Percentiles rank a stretch among this genome's conserved stretches.
phyloP scores from a whole-genome alignment of 2,888 invertebrate species.

The Agrotis clavis region DNA sequence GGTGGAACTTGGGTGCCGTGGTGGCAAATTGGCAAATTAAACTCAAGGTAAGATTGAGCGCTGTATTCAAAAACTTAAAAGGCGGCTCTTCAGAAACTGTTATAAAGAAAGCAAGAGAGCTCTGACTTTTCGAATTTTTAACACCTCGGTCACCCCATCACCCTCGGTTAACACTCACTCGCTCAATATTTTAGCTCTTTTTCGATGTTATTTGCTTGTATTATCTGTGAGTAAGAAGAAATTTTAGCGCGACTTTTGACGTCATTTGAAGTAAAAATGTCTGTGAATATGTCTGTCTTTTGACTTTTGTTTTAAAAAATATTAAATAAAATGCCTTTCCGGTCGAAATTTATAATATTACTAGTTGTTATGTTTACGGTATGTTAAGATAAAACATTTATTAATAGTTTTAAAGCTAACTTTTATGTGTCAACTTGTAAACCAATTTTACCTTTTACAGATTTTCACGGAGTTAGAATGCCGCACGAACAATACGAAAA shows the following conservation, averaged over 20 bases:
- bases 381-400: conserved; percentile 4
- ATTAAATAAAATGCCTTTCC: conserved; percentile 39
- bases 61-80: background rate
- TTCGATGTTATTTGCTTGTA: no score
- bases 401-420: background rate
- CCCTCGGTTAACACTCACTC: no score
- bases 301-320: conserved; percentile 25
- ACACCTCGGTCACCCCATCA: no score
- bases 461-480: conserved; percentile 57
- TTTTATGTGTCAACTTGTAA: background rate
- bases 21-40: no score
- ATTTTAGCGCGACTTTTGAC: conserved; percentile 38
- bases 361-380: conserved; percentile 46
- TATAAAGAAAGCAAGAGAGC: no score
- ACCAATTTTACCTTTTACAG: conserved; percentile 28
- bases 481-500: conserved; percentile 36
- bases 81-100: no score
- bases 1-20: no score
- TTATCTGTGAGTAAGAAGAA: background rate
- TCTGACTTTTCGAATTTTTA: no score
- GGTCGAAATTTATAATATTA: conserved; percentile 38
- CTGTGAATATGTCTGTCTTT: conserved; percentile 12
- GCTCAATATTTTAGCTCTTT: no score
- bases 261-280: conserved; percentile 18
- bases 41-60: no score